phyloP scores from a whole-genome alignment of 2,113 vertebrate species.

The Taxidea taxus region DNA sequence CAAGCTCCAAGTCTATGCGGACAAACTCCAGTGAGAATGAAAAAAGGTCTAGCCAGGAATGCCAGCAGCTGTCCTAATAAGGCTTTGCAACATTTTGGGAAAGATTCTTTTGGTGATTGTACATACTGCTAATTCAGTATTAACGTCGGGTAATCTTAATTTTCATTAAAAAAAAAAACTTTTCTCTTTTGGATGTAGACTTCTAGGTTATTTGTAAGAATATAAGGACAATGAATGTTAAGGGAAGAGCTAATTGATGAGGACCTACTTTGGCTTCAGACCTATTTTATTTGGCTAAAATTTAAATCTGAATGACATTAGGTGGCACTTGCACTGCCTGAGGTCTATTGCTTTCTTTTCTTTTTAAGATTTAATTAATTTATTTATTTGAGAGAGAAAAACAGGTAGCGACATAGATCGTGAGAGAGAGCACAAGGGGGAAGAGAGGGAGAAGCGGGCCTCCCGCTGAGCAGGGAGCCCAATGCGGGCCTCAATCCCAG shows the following conservation, averaged over 20 bases:
- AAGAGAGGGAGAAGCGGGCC: not conserved
- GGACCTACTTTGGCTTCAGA: not conserved
- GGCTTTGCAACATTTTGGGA: conserved; percentile 2
- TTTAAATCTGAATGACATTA: not conserved
- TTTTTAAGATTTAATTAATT: no score
- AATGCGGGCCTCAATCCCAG: fast-evolving
- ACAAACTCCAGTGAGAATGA: not conserved
- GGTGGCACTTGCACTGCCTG: not conserved
- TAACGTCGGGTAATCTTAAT: not conserved
- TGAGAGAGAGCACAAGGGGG: not conserved
- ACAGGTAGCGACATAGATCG: not conserved
- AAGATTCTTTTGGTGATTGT: not conserved
- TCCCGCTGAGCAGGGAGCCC: no score
- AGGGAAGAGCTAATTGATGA: not conserved
- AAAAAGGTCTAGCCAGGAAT: not conserved
- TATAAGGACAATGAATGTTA: not conserved
- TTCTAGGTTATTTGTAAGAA: not conserved
- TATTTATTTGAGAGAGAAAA: not conserved
- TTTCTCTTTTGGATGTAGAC: not conserved
- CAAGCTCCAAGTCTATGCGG: not conserved
- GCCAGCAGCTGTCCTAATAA: not conserved
- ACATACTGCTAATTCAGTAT: not conserved
- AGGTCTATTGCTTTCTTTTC: not conserved
- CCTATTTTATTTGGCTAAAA: not conserved
- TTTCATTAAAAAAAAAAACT: not conserved